phyloP scores from a whole-genome alignment of 2,888 invertebrate genomes.

The Dysmachus trigonus region DNA sequence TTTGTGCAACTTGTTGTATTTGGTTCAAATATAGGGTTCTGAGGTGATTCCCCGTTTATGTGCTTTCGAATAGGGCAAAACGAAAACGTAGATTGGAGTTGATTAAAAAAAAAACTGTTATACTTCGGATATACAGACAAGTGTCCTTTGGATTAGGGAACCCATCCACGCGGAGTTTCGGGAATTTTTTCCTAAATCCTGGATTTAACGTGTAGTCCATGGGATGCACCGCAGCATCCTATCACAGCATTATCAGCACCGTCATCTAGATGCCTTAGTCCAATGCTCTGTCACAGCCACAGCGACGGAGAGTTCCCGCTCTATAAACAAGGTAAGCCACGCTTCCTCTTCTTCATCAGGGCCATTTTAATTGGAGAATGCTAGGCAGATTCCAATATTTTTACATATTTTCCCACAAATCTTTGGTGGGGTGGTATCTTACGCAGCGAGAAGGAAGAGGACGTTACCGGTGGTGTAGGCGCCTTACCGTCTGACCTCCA shows the following conservation, averaged over 20 bases:
- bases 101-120: neutral
- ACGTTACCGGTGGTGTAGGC: neutral
- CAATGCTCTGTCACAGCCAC: conserved; percentile 85
- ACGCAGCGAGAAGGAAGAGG: neutral
- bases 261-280: conserved; percentile 73
- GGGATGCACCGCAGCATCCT: conserved; percentile 49
- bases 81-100: no score
- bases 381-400: neutral
- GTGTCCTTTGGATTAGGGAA: neutral
- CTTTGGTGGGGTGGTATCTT: neutral
- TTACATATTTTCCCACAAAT: neutral
- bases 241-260: conserved; percentile 48
- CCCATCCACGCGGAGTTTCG: neutral
- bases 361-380: neutral
- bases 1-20: conserved; percentile 1
- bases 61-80: neutral
- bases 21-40: neutral
- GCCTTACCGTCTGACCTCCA: conserved; percentile 31
- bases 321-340: conserved; percentile 76
- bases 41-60: neutral
- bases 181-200: conserved; percentile 35
- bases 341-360: neutral
- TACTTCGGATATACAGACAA: neutral
- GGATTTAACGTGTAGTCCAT: conserved; percentile 58
- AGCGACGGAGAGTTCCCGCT: conserved; percentile 87